Evolutionary conservation across 2,888 invertebrate species (phyloP).

Genomic region (Apantesis nais): DNA sequence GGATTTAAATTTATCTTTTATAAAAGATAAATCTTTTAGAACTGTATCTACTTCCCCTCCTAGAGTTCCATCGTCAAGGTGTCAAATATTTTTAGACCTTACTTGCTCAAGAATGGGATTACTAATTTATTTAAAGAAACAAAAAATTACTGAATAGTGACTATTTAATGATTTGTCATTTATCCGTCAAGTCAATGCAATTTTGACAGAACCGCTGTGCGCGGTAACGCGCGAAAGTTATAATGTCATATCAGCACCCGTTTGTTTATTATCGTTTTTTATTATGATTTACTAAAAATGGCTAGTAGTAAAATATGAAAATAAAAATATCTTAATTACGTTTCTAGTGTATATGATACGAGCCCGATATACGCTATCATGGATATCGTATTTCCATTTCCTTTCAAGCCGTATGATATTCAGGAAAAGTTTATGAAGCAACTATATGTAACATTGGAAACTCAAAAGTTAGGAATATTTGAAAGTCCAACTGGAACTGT

Average conservation of each 20-base stretch:
- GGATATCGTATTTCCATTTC: slow-evolving; percentile 90
- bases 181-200: too few species aligned
- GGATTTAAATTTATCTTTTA: too few species aligned
- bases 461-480: slow-evolving; percentile 94
- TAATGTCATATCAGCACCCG: not conserved
- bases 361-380: slow-evolving; percentile 25
- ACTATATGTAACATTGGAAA: slow-evolving; percentile 91
- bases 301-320: not conserved
- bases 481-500: slow-evolving; percentile 98
- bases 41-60: too few species aligned
- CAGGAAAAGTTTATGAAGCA: slow-evolving; percentile 95
- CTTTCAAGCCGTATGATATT: slow-evolving; percentile 94
- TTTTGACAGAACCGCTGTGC: too few species aligned
- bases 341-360: not conserved
- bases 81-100: too few species aligned
- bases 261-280: not conserved
- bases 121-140: too few species aligned
- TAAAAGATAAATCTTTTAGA: too few species aligned
- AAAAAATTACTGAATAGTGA: too few species aligned
- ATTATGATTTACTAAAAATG: not conserved
- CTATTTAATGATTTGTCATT: too few species aligned
- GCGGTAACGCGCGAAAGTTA: too few species aligned
- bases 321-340: not conserved
- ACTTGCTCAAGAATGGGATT: too few species aligned
- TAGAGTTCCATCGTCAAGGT: too few species aligned